A percentile compares a stretch with the other conserved stretches of the same genome.
Conservation (phyloP, 2,888 invertebrate genomes). For the Acrobasis suavella region DNA sequence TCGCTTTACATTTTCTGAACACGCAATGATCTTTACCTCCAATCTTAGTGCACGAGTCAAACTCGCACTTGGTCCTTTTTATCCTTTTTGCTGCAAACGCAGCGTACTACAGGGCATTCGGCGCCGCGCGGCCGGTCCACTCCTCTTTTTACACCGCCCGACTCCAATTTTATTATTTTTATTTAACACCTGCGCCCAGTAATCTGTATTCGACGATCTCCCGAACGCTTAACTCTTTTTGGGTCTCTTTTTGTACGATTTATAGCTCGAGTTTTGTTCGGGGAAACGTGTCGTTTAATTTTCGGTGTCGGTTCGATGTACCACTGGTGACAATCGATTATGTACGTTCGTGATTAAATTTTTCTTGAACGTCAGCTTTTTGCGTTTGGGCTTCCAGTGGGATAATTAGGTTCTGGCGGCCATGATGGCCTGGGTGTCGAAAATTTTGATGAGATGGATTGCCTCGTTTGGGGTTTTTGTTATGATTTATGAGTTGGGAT, state of each 20-base stretch:
- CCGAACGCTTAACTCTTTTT: constrained; percentile 81
- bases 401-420: constrained; percentile 18
- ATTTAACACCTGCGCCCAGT: constrained; percentile 81
- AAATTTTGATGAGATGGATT: constrained; percentile 18
- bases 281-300: constrained; percentile 78
- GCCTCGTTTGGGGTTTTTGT: constrained; percentile 16
- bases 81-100: constrained; percentile 66
- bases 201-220: constrained; percentile 80
- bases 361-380: constrained; percentile 29
- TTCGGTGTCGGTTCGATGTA: constrained; percentile 49
- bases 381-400: constrained; percentile 17
- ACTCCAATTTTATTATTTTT: constrained; percentile 80
- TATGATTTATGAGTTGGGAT: constrained; percentile 14
- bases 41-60: constrained; percentile 49
- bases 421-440: constrained; percentile 10
- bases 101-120: constrained; percentile 66
- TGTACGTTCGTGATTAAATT: constrained; percentile 61
- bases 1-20: constrained; percentile 14
- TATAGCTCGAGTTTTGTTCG: constrained; percentile 71
- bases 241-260: constrained; percentile 67
- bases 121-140: constrained; percentile 75
- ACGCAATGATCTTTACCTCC: constrained; percentile 46
- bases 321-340: constrained; percentile 71
- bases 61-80: constrained; percentile 52
- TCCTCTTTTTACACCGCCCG: constrained; percentile 72